A percentile compares a stretch with the other conserved stretches of the same genome.
These are phyloP conservation scores for Griposia aprilina DNA, from an alignment of 2,888 invertebrate species.

Conservation along the genomic window DNA sequence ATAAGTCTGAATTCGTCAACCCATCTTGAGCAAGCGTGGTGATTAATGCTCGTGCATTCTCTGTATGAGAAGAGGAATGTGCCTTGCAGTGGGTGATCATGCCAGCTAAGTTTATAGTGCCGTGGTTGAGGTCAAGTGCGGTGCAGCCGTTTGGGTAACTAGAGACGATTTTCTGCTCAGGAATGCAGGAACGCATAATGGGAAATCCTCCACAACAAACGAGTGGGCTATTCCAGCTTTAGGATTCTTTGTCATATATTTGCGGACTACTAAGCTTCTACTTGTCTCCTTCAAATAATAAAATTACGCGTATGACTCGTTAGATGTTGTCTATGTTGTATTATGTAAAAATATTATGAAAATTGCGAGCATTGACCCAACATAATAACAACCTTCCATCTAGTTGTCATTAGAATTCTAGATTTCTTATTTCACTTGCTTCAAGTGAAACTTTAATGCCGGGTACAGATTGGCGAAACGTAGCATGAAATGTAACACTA, in stretches of 20 bases:
- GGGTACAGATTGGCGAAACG: too few species aligned
- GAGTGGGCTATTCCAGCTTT: too few species aligned
- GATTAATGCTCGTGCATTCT: too few species aligned
- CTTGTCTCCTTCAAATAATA: neutral
- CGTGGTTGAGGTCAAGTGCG: neutral
- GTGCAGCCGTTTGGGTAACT: neutral
- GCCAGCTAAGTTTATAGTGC: too few species aligned
- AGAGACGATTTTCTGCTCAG: neutral
- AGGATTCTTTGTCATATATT: neutral
- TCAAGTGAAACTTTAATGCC: constrained; percentile 6
- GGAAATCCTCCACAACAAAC: neutral
- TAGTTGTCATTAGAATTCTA: constrained; percentile 7
- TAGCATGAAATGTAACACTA: neutral
- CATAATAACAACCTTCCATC: neutral
- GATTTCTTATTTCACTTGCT: constrained; percentile 14
- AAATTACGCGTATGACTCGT: neutral
- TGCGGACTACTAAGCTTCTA: neutral
- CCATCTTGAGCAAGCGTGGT: too few species aligned
- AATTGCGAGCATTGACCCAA: neutral
- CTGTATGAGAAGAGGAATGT: too few species aligned
- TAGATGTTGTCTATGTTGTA: neutral
- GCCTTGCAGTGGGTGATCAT: neutral
- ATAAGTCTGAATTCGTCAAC: too few species aligned
- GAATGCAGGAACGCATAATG: neutral
- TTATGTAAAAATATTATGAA: constrained; percentile 25